Percentiles rank a stretch among this genome's conserved stretches.
Conservation (phyloP, 2,113 vertebrate species). For the Hydrochoerus hydrochaeris region DNA sequence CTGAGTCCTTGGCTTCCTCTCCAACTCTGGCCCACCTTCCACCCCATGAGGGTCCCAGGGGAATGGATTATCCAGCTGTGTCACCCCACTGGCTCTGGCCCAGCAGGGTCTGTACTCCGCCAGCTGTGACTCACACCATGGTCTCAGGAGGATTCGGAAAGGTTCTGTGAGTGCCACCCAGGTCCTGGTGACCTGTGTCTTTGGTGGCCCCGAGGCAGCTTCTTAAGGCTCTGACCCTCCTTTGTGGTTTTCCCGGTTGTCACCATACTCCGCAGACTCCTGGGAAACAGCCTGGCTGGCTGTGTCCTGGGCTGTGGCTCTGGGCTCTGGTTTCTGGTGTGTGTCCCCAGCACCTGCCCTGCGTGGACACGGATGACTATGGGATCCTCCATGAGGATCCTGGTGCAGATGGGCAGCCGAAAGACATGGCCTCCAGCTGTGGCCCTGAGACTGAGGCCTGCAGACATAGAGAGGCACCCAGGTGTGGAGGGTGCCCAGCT, state of each 20-base stretch:
- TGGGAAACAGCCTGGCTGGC: neutral
- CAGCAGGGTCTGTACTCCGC: neutral
- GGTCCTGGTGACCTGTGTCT: neutral
- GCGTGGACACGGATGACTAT: neutral
- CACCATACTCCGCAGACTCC: neutral
- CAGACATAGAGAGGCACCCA: neutral
- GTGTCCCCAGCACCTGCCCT: neutral
- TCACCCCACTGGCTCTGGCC: neutral
- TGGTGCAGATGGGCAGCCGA: neutral
- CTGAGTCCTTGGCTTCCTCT: neutral
- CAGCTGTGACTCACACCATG: neutral
- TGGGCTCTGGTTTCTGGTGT: neutral
- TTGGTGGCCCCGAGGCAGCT: neutral
- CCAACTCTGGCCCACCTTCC: neutral
- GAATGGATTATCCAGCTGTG: neutral
- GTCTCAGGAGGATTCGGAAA: neutral
- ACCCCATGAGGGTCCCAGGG: neutral
- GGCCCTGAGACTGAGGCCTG: neutral
- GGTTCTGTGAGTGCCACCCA: neutral
- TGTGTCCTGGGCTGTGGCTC: neutral
- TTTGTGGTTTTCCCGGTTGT: neutral
- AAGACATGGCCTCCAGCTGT: neutral
- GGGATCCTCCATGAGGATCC: neutral
- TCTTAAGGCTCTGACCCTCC: neutral
- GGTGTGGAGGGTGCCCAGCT: neutral